Percentiles rank a stretch among this genome's conserved stretches.
phyloP scores from a whole-genome alignment of 2,113 vertebrate species.

The Daboia siamensis region DNA sequence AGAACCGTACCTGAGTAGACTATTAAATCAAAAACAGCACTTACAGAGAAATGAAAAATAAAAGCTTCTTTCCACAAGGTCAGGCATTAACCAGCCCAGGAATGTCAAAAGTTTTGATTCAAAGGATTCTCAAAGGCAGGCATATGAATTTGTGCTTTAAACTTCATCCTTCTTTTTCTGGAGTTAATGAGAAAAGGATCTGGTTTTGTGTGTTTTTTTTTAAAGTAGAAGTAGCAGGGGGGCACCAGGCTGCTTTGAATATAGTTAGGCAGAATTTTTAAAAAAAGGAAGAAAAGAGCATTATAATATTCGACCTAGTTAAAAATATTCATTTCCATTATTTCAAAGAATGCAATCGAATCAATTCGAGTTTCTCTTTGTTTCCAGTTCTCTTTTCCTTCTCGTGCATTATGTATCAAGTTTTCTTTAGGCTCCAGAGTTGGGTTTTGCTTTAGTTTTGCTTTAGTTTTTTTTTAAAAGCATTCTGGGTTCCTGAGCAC shows the following conservation, averaged over 20 bases:
- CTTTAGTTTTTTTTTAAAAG: neutral
- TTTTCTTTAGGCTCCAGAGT: neutral
- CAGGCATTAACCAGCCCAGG: neutral
- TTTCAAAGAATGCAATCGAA: neutral
- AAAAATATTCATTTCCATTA: constrained; percentile 1
- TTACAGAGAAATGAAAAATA: neutral
- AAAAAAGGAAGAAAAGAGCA: neutral
- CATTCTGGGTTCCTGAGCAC: neutral
- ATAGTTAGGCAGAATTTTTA: neutral
- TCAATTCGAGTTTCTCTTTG: neutral
- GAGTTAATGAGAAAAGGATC: neutral
- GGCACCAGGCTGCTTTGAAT: neutral
- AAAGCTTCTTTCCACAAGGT: neutral
- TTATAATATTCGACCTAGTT: neutral
- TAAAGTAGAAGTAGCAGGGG: neutral
- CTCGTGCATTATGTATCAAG: neutral
- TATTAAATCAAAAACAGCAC: constrained; percentile 16
- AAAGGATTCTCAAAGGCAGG: constrained; percentile 7
- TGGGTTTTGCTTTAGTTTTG: neutral
- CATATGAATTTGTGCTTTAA: neutral
- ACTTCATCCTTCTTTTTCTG: constrained; percentile 23
- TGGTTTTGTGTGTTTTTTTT: neutral
- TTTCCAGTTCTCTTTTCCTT: neutral
- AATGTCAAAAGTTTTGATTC: constrained; percentile 39
- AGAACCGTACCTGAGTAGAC: neutral